phyloP scores from a whole-genome alignment of 2,797 vertebrate species.

The Urosaurus nigricauda region DNA sequence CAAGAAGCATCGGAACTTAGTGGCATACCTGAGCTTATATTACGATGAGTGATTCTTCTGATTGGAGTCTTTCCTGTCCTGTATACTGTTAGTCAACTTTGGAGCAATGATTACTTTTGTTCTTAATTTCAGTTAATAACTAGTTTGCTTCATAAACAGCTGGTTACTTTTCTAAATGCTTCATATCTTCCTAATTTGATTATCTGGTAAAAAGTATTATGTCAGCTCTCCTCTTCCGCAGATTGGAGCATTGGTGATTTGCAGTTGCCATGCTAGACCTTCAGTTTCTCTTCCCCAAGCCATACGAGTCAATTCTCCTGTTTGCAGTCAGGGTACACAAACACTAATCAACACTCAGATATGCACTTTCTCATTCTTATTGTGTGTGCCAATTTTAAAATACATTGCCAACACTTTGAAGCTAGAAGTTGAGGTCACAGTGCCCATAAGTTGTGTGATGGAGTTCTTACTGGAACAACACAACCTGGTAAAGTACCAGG shows the following conservation, averaged over 20 bases:
- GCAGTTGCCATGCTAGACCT: background rate
- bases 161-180: background rate
- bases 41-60: constrained; percentile 61
- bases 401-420: background rate
- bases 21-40: constrained; percentile 85
- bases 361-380: background rate
- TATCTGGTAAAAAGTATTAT: background rate
- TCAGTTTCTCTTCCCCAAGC: background rate
- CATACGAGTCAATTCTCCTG: background rate
- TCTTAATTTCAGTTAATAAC: constrained; percentile 6
- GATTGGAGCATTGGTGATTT: too few relatives aligned
- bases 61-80: accelerated
- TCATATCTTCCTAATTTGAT: constrained; percentile 13
- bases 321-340: background rate
- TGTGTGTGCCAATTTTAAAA: background rate
- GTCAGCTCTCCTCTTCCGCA: too few relatives aligned
- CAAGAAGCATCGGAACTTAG: constrained; percentile 77
- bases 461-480: background rate
- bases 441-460: background rate
- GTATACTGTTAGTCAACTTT: background rate
- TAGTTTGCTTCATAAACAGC: background rate
- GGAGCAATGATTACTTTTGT: accelerated
- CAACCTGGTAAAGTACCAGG: background rate
- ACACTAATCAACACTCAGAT: background rate
- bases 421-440: background rate